These are phyloP conservation scores for Melanotaenia parkinsoni DNA, from an alignment of 2,797 vertebrate species.

Conservation along the genomic window DNA sequence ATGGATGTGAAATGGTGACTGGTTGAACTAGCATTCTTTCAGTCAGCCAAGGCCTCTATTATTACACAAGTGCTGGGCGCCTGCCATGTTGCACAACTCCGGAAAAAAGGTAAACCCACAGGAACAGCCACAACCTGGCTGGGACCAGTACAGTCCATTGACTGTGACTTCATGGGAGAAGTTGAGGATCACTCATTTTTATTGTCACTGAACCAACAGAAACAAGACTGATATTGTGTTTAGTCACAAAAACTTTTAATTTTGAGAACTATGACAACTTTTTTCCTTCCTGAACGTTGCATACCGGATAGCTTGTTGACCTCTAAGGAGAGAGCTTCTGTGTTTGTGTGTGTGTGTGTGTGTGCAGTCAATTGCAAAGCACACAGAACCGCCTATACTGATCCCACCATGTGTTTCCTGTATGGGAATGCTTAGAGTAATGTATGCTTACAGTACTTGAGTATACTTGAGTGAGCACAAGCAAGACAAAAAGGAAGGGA, in stretches of 20 bases:
- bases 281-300: slow-evolving; percentile 13
- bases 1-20: slow-evolving; percentile 53
- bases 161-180: slow-evolving; percentile 22
- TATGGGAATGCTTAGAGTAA: slow-evolving; percentile 55
- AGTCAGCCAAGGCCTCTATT: slow-evolving; percentile 49
- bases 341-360: background rate
- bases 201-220: slow-evolving; percentile 20
- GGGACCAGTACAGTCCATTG: slow-evolving; percentile 12
- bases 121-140: slow-evolving; percentile 68
- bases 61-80: slow-evolving; percentile 78
- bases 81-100: slow-evolving; percentile 75
- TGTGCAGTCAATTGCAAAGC: slow-evolving; percentile 27
- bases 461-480: slow-evolving; percentile 17
- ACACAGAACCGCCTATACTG: slow-evolving; percentile 52
- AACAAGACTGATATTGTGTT: slow-evolving; percentile 10
- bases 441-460: slow-evolving; percentile 65
- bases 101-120: slow-evolving; percentile 67
- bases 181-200: slow-evolving; percentile 27
- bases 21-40: slow-evolving; percentile 62
- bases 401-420: slow-evolving; percentile 75
- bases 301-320: slow-evolving; percentile 37
- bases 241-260: background rate
- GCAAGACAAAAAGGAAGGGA: slow-evolving; percentile 50
- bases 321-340: slow-evolving; percentile 24
- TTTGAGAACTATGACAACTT: background rate